Base-by-base conservation (phyloP, 2,113 vertebrate species). In the Xiphophorus hellerii region DNA sequence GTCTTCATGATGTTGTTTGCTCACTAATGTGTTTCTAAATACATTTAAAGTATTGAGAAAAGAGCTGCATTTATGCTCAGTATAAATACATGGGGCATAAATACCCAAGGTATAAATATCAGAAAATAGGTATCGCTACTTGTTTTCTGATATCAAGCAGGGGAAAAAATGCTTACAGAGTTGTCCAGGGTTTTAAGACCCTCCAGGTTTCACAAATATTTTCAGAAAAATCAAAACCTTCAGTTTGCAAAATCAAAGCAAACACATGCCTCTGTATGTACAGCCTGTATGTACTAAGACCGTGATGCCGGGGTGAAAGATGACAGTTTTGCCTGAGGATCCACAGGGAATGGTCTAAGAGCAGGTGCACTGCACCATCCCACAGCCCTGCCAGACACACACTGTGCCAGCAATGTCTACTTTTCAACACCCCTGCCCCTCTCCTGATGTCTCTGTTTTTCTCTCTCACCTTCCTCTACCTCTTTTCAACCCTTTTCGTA, bases 361-460 rank as follows among this genome's bases (percentile, higher is more conserved):
- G 82, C 88, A 92, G 88, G 87, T 93, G 88, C 78, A 80, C 82
- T 33, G 64, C 72, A 83, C 73, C 30, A 13, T 87, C 77, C 66
- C 10, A 28, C 42, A 67, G 82, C 72, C 51, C 13, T 77, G 86
- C 84, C 90, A 87, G 83, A 79, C 22, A 81, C 17, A 80, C 66
- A 33, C 28, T 8, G 71, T 74, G 85, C 85, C 89, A 90, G 78
- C n/a, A 3, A 74, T 54, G 77, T 84, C 83, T 74, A 25, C 76
- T 68, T 83, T 71, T 80, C 82, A 74, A 14, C 61, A 27, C 22
- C 74, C 61, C 70, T 62, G 77, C 3, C 22, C 66, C 77, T 74
- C 48, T 58, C 77, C 77, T 69, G 48, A 76, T 83, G 74, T 48
- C 75, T 71, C 30, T 25, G 28, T 69, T 54, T 69, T 62, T 67